Evolutionary conservation across 2,113 vertebrate genomes (phyloP).

Genomic region (Phaethornis superciliosus): DNA sequence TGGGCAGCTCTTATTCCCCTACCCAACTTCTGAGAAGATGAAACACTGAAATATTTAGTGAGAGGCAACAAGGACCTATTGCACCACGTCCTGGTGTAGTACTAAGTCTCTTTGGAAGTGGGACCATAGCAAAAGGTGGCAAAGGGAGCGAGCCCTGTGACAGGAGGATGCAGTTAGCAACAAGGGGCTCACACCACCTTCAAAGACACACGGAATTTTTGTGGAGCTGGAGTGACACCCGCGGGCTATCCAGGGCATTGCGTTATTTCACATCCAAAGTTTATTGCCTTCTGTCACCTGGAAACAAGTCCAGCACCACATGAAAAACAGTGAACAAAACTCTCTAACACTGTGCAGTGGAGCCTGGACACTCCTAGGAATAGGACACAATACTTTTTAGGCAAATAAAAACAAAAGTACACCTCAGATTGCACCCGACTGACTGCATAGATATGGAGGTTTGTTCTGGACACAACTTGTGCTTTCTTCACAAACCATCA

Average conservation of each 20-base stretch:
- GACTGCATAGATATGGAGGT: neutral
- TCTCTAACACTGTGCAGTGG: neutral
- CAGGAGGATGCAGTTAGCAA: neutral
- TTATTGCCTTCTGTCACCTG: rapidly evolving
- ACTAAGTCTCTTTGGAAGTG: neutral
- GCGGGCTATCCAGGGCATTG: neutral
- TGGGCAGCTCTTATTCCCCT: neutral
- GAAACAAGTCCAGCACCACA: neutral
- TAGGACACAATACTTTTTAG: neutral
- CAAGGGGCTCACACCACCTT: rapidly evolving
- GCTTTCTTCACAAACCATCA: neutral
- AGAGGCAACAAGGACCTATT: neutral
- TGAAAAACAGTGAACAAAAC: neutral
- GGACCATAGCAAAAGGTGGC: too few species aligned
- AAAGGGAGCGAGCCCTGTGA: neutral
- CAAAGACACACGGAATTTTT: neutral
- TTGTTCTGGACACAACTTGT: neutral
- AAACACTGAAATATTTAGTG: neutral
- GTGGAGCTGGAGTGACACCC: conserved; percentile 55
- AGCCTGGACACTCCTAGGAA: neutral
- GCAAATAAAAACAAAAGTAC: neutral
- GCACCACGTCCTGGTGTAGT: too few species aligned
- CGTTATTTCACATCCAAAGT: rapidly evolving
- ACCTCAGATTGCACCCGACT: neutral
- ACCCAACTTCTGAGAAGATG: neutral